Evolutionary conservation across 1,140 invertebrate genomes (phyloP).

Genomic region (Cardiocondyla obscurior): DNA sequence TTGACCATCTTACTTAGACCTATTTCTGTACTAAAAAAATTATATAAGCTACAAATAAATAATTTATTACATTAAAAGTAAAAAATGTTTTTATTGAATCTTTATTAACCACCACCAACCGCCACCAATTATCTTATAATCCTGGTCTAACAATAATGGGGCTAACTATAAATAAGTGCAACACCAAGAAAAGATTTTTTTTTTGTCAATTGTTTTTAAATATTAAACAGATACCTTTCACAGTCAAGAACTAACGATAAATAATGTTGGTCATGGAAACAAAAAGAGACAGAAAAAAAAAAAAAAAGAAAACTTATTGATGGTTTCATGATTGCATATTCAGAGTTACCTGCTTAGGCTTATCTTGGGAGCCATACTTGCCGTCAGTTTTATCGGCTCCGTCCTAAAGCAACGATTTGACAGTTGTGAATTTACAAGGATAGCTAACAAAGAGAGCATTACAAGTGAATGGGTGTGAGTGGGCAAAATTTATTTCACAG

Average conservation of each 20-base stretch:
- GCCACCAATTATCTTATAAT: conserved; percentile 9
- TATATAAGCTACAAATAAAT: conserved; percentile 1
- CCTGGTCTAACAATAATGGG: not conserved
- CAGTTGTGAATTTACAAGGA: conserved; percentile 69
- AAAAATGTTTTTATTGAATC: not conserved
- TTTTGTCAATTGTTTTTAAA: not conserved
- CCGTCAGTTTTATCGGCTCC: conserved; percentile 89
- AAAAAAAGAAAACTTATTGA: conserved; percentile 55
- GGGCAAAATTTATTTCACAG: not conserved
- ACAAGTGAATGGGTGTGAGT: conserved; percentile 18
- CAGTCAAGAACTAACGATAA: not conserved
- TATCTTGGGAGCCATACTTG: conserved; percentile 95
- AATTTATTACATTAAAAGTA: not conserved
- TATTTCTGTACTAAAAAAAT: not conserved
- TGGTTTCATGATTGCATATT: conserved; percentile 70
- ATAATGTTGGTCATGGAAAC: not conserved
- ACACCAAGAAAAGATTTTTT: no score
- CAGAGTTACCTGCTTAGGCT: conserved; percentile 92
- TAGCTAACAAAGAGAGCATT: conserved; percentile 36
- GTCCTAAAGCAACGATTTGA: conserved; percentile 81
- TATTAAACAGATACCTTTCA: not conserved
- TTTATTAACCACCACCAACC: not conserved
- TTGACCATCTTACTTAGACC: not conserved
- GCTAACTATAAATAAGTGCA: conserved; percentile 3
- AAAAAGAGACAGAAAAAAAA: conserved; percentile 12